A percentile compares a stretch with the other conserved stretches of the same genome.
phyloP scores from a whole-genome alignment of 2,797 vertebrate genomes.

The Ispidina picta region DNA sequence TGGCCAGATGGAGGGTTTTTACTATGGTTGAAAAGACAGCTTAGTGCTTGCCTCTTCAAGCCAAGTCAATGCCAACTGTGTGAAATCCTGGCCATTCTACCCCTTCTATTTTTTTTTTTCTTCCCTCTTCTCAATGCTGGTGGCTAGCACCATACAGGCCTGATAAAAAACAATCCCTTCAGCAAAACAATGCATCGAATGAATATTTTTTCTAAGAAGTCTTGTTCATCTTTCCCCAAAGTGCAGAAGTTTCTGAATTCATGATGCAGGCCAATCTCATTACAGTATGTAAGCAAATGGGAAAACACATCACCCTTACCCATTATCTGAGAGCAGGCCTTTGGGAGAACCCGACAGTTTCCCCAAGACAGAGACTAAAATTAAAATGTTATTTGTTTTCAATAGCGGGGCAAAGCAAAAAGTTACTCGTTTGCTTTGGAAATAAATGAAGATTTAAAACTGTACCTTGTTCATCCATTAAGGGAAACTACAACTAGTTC shows the following conservation, averaged over 20 bases:
- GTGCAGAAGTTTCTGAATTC: not conserved
- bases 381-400: not conserved
- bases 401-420: not conserved
- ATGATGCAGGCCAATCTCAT: not conserved
- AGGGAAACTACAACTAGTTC: not conserved
- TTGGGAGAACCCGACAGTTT: not conserved
- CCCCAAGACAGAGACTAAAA: not conserved
- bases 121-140: slow-evolving; percentile 79
- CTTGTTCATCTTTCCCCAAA: slow-evolving; percentile 69
- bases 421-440: not conserved
- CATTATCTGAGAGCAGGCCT: not conserved
- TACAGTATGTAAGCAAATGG: not conserved
- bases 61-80: slow-evolving; percentile 98
- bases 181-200: slow-evolving; percentile 83
- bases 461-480: not conserved
- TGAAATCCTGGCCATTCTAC: slow-evolving; percentile 93
- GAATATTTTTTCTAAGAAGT: slow-evolving; percentile 85
- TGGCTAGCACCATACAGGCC: slow-evolving; percentile 85
- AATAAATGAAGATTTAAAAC: slow-evolving; percentile 3
- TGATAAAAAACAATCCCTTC: slow-evolving; percentile 83
- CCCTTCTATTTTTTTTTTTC: slow-evolving; percentile 33
- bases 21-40: slow-evolving; percentile 98
- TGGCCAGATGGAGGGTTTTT: slow-evolving; percentile 99
- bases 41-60: slow-evolving; percentile 99
- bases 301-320: not conserved